These are phyloP conservation scores for Heliothis peltigera DNA, from an alignment of 2,888 invertebrate genomes.

Conservation along the genomic window DNA sequence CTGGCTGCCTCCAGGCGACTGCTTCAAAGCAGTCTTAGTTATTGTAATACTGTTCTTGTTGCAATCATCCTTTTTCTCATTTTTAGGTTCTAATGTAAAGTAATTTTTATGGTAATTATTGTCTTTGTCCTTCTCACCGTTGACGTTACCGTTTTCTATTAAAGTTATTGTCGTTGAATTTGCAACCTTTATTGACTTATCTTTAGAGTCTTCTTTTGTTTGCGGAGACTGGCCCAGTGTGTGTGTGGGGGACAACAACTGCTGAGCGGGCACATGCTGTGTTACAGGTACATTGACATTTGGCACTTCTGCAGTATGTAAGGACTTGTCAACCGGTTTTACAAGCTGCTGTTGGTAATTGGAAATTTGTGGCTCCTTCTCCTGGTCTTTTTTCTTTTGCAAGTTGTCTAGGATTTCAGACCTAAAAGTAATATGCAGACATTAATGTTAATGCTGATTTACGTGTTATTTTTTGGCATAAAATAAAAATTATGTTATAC, in stretches of 20 bases:
- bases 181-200: constrained; percentile 83
- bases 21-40: constrained; percentile 82
- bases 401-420: constrained; percentile 91
- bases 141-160: constrained; percentile 80
- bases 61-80: constrained; percentile 85
- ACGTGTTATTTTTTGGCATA: no score
- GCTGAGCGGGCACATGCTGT: constrained; percentile 84
- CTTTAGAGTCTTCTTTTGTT: constrained; percentile 82
- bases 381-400: constrained; percentile 88
- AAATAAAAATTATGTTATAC: neutral
- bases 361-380: constrained; percentile 78
- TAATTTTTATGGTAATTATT: constrained; percentile 82
- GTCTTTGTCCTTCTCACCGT: constrained; percentile 84
- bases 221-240: constrained; percentile 70
- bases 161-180: constrained; percentile 86
- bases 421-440: constrained; percentile 78
- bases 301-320: constrained; percentile 69
- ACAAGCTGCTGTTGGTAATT: constrained; percentile 76
- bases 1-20: constrained; percentile 75
- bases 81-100: constrained; percentile 84
- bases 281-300: constrained; percentile 75
- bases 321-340: constrained; percentile 76
- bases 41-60: constrained; percentile 89
- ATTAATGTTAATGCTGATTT: neutral
- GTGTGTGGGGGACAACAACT: constrained; percentile 79